Percentiles rank a stretch among this genome's conserved stretches.
Evolutionary conservation across 2,888 invertebrate species (phyloP).

Genomic region (Zaprionus obscuricornis): DNA sequence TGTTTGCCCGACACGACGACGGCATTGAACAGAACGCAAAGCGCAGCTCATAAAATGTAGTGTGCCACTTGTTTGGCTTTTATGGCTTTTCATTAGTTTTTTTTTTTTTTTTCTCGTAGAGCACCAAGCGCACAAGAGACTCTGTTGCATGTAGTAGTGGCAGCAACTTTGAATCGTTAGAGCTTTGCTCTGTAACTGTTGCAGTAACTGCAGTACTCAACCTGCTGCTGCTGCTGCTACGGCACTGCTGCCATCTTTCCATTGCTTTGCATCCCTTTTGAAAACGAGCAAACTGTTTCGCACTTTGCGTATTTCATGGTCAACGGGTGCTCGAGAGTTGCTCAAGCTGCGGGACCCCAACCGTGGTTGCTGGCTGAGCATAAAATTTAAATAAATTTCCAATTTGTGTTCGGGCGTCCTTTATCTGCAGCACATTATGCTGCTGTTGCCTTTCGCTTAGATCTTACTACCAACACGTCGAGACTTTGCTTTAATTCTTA

Average conservation of each 20-base stretch:
- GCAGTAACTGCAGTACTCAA: background rate
- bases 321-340: conserved; percentile 49
- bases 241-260: background rate
- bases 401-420: conserved; percentile 54
- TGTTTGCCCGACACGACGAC: conserved; percentile 40
- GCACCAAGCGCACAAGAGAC: conserved; percentile 5
- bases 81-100: conserved; percentile 73
- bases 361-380: conserved; percentile 32
- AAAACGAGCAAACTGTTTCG: too few relatives aligned
- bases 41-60: conserved; percentile 59
- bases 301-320: conserved; percentile 45
- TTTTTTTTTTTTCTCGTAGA: background rate
- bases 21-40: conserved; percentile 31
- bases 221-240: background rate
- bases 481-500: conserved; percentile 5
- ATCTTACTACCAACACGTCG: too few relatives aligned
- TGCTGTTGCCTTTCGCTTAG: conserved; percentile 3
- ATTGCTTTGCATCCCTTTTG: background rate
- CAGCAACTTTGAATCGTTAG: too few relatives aligned
- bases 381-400: conserved; percentile 79
- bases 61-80: conserved; percentile 69
- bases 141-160: conserved; percentile 2
- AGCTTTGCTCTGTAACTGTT: background rate
- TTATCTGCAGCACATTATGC: conserved; percentile 51
- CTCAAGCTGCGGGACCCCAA: conserved; percentile 9